Evolutionary conservation across 2,888 invertebrate genomes (phyloP).

Genomic region (Euplexia lucipara): DNA sequence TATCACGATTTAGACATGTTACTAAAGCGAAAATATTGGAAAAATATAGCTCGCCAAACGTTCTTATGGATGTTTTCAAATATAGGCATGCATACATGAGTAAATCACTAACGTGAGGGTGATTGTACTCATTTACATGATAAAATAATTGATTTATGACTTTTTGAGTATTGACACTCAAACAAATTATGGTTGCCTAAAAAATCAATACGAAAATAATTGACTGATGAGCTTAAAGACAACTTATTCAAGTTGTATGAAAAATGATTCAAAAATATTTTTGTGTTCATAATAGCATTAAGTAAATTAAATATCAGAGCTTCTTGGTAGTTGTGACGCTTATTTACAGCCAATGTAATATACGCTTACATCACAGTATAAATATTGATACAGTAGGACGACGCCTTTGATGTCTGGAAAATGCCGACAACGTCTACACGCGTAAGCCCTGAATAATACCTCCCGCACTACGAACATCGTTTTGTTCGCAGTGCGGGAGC

Average conservation of each 20-base stretch:
- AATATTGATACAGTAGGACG: too few relatives aligned
- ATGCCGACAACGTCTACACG: too few relatives aligned
- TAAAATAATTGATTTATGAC: slow-evolving; percentile 52
- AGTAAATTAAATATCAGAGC: slow-evolving; percentile 10
- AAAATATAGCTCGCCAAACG: slow-evolving; percentile 34
- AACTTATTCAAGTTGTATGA: neutral
- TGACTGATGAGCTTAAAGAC: neutral
- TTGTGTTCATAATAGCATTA: neutral
- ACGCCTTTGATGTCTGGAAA: too few relatives aligned
- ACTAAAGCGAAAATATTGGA: slow-evolving; percentile 51
- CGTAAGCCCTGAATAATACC: too few relatives aligned
- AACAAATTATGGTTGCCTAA: slow-evolving; percentile 32
- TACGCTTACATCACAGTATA: too few relatives aligned
- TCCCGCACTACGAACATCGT: too few relatives aligned
- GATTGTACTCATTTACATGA: slow-evolving; percentile 49
- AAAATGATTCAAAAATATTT: neutral
- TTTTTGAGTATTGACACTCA: slow-evolving; percentile 33
- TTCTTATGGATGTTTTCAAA: slow-evolving; percentile 47
- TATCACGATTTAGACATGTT: slow-evolving; percentile 56
- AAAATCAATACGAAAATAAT: slow-evolving; percentile 2
- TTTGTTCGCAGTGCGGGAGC: too few relatives aligned
- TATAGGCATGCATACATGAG: slow-evolving; percentile 42
- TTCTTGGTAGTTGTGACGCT: slow-evolving; percentile 18
- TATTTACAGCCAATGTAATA: too few relatives aligned
- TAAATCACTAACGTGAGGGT: slow-evolving; percentile 47